phyloP scores from a whole-genome alignment of 2,888 invertebrate species.

The Eudasyphora cyanicolor region DNA sequence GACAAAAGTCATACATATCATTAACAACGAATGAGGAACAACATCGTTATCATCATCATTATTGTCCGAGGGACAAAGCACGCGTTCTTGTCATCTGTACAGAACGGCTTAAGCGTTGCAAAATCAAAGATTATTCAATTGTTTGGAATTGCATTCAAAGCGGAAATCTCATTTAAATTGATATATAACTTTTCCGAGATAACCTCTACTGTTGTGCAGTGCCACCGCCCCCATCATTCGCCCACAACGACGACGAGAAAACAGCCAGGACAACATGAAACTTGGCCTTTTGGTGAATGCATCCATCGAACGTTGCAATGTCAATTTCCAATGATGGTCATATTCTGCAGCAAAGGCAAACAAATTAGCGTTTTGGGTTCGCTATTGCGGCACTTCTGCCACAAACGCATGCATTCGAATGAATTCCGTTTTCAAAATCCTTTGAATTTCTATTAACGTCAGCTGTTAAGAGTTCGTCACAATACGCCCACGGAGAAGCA shows the following conservation, averaged over 20 bases:
- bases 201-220: conserved; percentile 17
- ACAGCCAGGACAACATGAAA: neutral
- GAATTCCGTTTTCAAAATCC: too few relatives aligned
- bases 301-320: neutral
- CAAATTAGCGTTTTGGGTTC: neutral
- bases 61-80: too few relatives aligned
- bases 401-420: neutral
- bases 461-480: conserved; percentile 49
- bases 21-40: neutral
- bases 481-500: neutral
- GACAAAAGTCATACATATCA: neutral
- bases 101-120: neutral
- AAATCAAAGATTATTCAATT: conserved; percentile 41
- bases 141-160: conserved; percentile 33
- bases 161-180: conserved; percentile 51
- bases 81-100: neutral
- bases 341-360: neutral
- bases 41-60: too few relatives aligned
- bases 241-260: too few relatives aligned
- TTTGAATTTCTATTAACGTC: conserved; percentile 64
- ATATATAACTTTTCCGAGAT: conserved; percentile 53
- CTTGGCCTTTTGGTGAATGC: neutral
- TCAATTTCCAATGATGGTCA: neutral
- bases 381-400: neutral
- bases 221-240: neutral